phyloP scores from a whole-genome alignment of 1,140 invertebrate species.

The Cydia strobilella region DNA sequence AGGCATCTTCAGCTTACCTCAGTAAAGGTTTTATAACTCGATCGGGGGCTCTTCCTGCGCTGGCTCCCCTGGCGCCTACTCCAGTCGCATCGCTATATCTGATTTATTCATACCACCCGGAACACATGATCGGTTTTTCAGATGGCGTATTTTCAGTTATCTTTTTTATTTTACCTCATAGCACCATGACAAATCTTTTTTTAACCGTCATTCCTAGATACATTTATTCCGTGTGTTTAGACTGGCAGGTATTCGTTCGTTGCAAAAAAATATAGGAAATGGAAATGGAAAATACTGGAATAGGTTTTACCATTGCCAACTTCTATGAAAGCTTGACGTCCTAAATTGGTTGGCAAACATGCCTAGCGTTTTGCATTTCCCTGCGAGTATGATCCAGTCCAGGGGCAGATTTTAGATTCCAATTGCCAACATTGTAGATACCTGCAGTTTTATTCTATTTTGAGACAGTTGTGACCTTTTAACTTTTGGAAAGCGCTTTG shows the following conservation, averaged over 20 bases:
- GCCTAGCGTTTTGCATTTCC: slow-evolving; percentile 20
- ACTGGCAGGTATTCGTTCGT: slow-evolving; percentile 24
- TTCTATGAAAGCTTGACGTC: slow-evolving; percentile 28
- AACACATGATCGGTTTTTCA: slow-evolving; percentile 74
- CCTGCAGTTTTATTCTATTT: neutral
- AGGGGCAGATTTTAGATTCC: slow-evolving; percentile 10
- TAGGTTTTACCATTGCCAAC: slow-evolving; percentile 26
- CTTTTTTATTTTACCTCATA: slow-evolving; percentile 44
- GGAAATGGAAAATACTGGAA: slow-evolving; percentile 31
- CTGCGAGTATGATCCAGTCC: slow-evolving; percentile 16
- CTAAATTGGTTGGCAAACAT: slow-evolving; percentile 30
- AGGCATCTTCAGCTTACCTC: slow-evolving; percentile 67
- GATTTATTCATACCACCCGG: slow-evolving; percentile 77
- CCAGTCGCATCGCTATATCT: slow-evolving; percentile 67
- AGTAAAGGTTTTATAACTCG: slow-evolving; percentile 71
- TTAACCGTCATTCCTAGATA: slow-evolving; percentile 33
- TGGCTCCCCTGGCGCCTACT: slow-evolving; percentile 60
- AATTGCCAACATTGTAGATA: neutral
- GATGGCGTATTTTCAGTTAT: slow-evolving; percentile 56
- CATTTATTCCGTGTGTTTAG: slow-evolving; percentile 33
- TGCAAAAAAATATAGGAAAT: slow-evolving; percentile 26
- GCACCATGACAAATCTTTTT: slow-evolving; percentile 38
- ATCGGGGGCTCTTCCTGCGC: slow-evolving; percentile 50
- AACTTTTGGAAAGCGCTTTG: neutral
- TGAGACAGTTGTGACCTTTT: neutral